Percentiles rank a stretch among this genome's conserved stretches.
phyloP scores from a whole-genome alignment of 1,140 invertebrate species.

The Euura lappo region DNA sequence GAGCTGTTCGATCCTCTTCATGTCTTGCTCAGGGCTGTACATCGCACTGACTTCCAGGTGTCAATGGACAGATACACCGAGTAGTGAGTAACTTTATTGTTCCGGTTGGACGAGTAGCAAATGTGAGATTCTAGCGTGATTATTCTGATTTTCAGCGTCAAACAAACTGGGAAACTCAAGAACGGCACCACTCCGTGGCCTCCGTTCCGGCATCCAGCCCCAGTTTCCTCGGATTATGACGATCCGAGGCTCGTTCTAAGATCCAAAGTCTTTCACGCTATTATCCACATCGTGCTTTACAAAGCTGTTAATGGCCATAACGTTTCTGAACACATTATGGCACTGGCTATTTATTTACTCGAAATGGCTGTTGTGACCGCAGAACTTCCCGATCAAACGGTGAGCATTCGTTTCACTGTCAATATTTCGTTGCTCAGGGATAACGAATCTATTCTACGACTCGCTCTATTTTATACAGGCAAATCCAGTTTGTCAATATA shows the following conservation, averaged over 20 bases:
- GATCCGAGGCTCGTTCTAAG: constrained; percentile 76
- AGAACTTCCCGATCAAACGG: constrained; percentile 58
- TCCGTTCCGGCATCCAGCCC: constrained; percentile 76
- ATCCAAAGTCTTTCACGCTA: constrained; percentile 84
- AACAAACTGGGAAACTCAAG: constrained; percentile 71
- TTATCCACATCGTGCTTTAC: constrained; percentile 83
- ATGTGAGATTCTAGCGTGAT: not conserved
- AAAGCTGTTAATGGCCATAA: constrained; percentile 79
- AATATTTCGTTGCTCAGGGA: not conserved
- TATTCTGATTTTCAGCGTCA: constrained; percentile 60
- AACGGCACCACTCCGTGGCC: constrained; percentile 78
- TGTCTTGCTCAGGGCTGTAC: constrained; percentile 87
- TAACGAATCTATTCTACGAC: constrained; percentile 12
- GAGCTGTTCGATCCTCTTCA: constrained; percentile 93
- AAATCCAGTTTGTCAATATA: constrained; percentile 54
- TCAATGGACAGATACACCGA: constrained; percentile 89
- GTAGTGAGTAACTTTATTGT: constrained; percentile 69
- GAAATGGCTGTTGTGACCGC: constrained; percentile 80
- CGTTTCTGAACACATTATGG: constrained; percentile 84
- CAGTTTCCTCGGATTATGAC: constrained; percentile 70
- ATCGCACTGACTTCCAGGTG: constrained; percentile 90
- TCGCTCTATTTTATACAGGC: constrained; percentile 38
- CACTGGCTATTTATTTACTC: constrained; percentile 84
- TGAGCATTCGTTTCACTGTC: constrained; percentile 30
- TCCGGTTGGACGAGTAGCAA: not conserved